Conservation (phyloP, 2,888 invertebrate species). For the Lithophane socia region DNA sequence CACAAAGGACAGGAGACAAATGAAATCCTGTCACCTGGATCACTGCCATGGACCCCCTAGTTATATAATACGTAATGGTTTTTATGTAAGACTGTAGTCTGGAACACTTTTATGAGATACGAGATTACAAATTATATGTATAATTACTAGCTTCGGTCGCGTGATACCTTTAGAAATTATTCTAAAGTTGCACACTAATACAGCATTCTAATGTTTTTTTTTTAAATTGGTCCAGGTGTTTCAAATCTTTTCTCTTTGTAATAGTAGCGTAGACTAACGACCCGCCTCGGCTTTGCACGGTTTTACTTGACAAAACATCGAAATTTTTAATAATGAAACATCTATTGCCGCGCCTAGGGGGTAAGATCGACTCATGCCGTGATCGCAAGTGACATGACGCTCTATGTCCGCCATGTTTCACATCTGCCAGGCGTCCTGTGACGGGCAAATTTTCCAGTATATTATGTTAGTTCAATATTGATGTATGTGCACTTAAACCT, state of each 20-base stretch:
- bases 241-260: no score
- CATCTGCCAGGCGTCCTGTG: no score
- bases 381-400: not conserved
- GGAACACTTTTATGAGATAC: not conserved
- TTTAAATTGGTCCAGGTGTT: no score
- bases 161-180: no score
- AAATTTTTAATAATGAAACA: not conserved
- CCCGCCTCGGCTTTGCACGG: not conserved
- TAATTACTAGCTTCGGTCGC: not conserved
- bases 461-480: not conserved
- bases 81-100: conserved; percentile 31
- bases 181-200: no score
- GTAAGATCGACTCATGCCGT: not conserved
- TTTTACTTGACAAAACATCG: not conserved
- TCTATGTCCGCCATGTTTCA: not conserved
- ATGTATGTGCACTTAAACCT: not conserved
- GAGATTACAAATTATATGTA: not conserved
- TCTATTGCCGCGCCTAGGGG: not conserved
- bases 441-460: not conserved
- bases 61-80: conserved; percentile 39
- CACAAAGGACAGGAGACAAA: conserved; percentile 33
- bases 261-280: no score
- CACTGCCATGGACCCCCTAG: conserved; percentile 36
- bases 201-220: no score
- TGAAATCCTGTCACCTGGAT: conserved; percentile 26